Percentiles rank a stretch among this genome's conserved stretches.
Conservation (phyloP, 2,113 vertebrate genomes). For the Etheostoma spectabile region DNA sequence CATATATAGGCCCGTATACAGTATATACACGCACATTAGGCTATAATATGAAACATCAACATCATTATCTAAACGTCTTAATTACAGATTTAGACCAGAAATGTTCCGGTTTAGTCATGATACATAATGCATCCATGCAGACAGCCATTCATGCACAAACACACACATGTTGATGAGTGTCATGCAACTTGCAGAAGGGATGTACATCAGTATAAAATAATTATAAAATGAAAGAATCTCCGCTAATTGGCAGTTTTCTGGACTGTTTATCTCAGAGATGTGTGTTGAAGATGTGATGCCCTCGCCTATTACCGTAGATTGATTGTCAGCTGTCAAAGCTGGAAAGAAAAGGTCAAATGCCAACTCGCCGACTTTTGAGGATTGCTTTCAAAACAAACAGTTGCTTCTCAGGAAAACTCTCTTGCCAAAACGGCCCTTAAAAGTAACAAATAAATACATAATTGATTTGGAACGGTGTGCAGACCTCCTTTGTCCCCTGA, state of each 20-base stretch:
- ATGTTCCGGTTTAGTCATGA: constrained; percentile 19
- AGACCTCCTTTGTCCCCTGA: too few relatives aligned
- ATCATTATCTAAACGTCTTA: constrained; percentile 10
- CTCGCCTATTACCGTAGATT: constrained; percentile 44
- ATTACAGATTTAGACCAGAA: constrained; percentile 17
- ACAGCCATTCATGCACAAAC: neutral
- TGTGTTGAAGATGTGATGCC: constrained; percentile 53
- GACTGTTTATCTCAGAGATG: constrained; percentile 54
- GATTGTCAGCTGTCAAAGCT: constrained; percentile 72
- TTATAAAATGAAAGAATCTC: constrained; percentile 45
- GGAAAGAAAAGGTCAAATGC: constrained; percentile 58
- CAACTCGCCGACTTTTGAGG: constrained; percentile 12
- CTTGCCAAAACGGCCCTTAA: neutral
- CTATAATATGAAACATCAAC: neutral
- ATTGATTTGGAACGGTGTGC: too few relatives aligned
- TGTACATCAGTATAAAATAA: constrained; percentile 54
- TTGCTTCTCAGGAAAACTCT: constrained; percentile 26
- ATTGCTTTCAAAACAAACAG: constrained; percentile 50
- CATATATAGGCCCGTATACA: too few relatives aligned
- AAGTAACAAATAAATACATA: too few relatives aligned
- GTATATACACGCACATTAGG: too few relatives aligned
- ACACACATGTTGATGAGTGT: constrained; percentile 44
- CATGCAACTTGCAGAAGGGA: constrained; percentile 43
- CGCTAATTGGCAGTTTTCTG: constrained; percentile 70
- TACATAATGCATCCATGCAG: neutral